These are phyloP conservation scores for Balaeniceps rex DNA, from an alignment of 2,113 vertebrate genomes.

Conservation along the genomic window DNA sequence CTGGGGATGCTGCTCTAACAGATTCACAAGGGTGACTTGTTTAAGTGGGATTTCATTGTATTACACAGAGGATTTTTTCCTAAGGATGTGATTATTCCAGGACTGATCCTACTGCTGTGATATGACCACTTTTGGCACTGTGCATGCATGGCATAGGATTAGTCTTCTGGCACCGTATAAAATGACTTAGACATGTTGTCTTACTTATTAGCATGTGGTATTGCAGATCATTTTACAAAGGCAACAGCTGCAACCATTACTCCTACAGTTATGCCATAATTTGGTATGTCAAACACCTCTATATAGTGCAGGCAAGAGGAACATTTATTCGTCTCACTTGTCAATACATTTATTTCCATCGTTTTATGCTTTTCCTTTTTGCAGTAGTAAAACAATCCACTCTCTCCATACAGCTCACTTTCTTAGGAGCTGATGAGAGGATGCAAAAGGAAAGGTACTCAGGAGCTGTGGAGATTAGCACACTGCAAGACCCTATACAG, in stretches of 20 bases:
- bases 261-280: constrained; percentile 70
- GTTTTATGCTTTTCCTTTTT: background rate
- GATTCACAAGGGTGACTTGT: constrained; percentile 65
- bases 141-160: constrained; percentile 60
- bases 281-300: constrained; percentile 68
- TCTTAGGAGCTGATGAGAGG: background rate
- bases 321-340: constrained; percentile 71
- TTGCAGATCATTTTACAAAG: constrained; percentile 74
- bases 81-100: constrained; percentile 72
- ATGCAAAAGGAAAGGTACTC: background rate
- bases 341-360: constrained; percentile 61
- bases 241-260: constrained; percentile 73
- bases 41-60: constrained; percentile 68
- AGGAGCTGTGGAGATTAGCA: background rate
- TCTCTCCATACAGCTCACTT: constrained; percentile 7
- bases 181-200: constrained; percentile 64
- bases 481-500: background rate
- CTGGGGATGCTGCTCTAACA: constrained; percentile 46
- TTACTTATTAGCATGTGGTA: constrained; percentile 65
- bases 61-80: constrained; percentile 61
- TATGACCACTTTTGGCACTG: constrained; percentile 59
- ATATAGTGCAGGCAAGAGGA: constrained; percentile 31
- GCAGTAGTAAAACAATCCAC: constrained; percentile 26
- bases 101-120: constrained; percentile 65
- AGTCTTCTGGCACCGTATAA: constrained; percentile 57